A percentile compares a stretch with the other conserved stretches of the same genome.
Conservation (phyloP, 1,140 invertebrate species). For the Spodoptera litura region DNA sequence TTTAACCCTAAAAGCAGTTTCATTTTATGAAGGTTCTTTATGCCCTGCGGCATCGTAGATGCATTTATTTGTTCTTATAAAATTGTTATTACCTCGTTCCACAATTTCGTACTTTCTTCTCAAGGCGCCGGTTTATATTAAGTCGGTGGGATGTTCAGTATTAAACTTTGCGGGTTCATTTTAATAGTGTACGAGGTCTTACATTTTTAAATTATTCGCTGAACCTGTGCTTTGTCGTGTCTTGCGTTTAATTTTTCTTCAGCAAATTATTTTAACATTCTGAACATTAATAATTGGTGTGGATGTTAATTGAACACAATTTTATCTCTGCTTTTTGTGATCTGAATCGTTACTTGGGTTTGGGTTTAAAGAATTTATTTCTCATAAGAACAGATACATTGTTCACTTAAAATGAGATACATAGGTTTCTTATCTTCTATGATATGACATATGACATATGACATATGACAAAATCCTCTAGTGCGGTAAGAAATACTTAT, state of each 20-base stretch:
- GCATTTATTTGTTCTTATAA: conserved; percentile 74
- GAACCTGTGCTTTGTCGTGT: conserved; percentile 51
- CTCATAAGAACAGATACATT: no score
- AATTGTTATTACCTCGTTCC: conserved; percentile 66
- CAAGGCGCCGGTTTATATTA: conserved; percentile 51
- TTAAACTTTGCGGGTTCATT: conserved; percentile 58
- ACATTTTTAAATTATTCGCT: conserved; percentile 53
- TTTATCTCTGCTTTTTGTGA: no score
- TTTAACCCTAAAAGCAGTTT: conserved; percentile 77
- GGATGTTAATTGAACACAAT: no score
- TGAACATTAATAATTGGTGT: not conserved
- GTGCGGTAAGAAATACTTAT: no score
- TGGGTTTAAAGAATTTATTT: no score
- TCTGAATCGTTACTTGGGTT: no score
- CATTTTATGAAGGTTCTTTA: conserved; percentile 74
- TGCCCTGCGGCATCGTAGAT: conserved; percentile 60
- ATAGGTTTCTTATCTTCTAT: no score
- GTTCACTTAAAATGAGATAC: no score
- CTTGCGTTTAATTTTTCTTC: conserved; percentile 13
- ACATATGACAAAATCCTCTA: no score
- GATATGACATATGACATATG: no score
- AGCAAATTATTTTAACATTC: not conserved
- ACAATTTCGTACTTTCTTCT: conserved; percentile 63
- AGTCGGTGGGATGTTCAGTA: conserved; percentile 50
- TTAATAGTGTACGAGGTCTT: conserved; percentile 62